These are phyloP conservation scores for Cremastinae sp. DNA, from an alignment of 2,888 invertebrate species.

Conservation along the genomic window DNA sequence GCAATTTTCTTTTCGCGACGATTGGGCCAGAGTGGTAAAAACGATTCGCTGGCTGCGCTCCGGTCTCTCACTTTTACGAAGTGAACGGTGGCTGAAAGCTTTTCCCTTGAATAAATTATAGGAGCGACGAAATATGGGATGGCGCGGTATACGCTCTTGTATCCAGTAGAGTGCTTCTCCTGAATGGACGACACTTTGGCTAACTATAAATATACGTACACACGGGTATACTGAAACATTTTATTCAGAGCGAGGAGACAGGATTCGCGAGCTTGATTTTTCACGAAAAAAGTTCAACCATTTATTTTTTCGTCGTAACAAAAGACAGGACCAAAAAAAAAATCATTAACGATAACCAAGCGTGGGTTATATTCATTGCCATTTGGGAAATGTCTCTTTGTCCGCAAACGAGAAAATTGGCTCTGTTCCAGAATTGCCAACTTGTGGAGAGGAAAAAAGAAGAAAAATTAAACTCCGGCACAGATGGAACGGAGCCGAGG, in stretches of 20 bases:
- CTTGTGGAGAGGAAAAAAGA: constrained; percentile 29
- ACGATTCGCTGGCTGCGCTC: constrained; percentile 26
- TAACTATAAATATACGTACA: constrained; percentile 5
- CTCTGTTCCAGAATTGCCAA: constrained; percentile 39
- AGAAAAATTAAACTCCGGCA: constrained; percentile 43
- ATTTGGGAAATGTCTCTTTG: constrained; percentile 35
- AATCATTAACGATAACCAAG: constrained; percentile 60
- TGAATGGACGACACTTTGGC: constrained; percentile 47
- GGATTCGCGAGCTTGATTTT: neutral
- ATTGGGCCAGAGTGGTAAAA: constrained; percentile 40
- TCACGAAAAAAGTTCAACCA: neutral
- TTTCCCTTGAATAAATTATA: constrained; percentile 68
- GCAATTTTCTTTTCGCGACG: constrained; percentile 38
- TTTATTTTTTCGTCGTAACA: neutral
- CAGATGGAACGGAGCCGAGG: constrained; percentile 21
- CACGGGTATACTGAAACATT: constrained; percentile 9
- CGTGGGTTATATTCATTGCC: constrained; percentile 47
- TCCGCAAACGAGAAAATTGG: constrained; percentile 49
- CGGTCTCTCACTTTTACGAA: constrained; percentile 64
- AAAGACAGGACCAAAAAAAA: constrained; percentile 18
- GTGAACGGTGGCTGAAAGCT: constrained; percentile 66
- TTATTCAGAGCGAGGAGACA: too few relatives aligned
- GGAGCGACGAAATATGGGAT: constrained; percentile 60
- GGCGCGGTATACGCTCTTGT: constrained; percentile 35
- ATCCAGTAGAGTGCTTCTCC: constrained; percentile 49